These are phyloP conservation scores for Papilio machaon DNA, from an alignment of 1,140 invertebrate genomes.

Conservation along the genomic window DNA sequence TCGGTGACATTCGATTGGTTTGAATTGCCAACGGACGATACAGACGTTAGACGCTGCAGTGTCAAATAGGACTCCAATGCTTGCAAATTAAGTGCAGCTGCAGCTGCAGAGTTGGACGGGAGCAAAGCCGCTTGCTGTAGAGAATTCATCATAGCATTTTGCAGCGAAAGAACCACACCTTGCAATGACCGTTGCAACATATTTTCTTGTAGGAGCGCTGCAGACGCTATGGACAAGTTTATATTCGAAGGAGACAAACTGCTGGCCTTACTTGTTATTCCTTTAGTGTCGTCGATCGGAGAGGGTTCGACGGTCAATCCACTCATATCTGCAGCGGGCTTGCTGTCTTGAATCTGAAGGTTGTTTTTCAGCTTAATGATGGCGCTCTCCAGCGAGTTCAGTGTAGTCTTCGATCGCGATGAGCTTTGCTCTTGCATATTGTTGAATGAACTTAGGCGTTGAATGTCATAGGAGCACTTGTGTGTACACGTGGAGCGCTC, in stretches of 20 bases:
- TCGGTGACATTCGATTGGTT: slow-evolving; percentile 63
- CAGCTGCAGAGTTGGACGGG: slow-evolving; percentile 89
- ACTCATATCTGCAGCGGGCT: slow-evolving; percentile 71
- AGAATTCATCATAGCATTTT: slow-evolving; percentile 89
- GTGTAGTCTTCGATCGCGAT: slow-evolving; percentile 70
- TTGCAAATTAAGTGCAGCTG: slow-evolving; percentile 90
- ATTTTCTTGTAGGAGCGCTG: slow-evolving; percentile 81
- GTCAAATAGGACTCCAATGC: slow-evolving; percentile 92
- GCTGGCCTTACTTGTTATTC: slow-evolving; percentile 72
- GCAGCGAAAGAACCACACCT: slow-evolving; percentile 88
- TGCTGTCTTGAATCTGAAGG: slow-evolving; percentile 78
- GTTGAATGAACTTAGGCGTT: slow-evolving; percentile 50
- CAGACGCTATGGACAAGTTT: slow-evolving; percentile 80
- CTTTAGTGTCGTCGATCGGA: slow-evolving; percentile 65
- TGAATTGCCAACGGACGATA: slow-evolving; percentile 77
- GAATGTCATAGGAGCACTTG: slow-evolving; percentile 51
- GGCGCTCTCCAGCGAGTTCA: slow-evolving; percentile 79
- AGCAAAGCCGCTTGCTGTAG: slow-evolving; percentile 88
- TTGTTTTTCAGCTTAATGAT: slow-evolving; percentile 81
- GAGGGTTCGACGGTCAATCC: slow-evolving; percentile 67
- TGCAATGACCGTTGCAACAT: slow-evolving; percentile 86
- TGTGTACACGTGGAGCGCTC: slow-evolving; percentile 60
- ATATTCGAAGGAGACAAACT: slow-evolving; percentile 77
- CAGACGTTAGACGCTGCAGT: slow-evolving; percentile 86
- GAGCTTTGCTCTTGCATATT: slow-evolving; percentile 79